Conservation (phyloP, 2,113 vertebrate species). For the Micromys minutus region DNA sequence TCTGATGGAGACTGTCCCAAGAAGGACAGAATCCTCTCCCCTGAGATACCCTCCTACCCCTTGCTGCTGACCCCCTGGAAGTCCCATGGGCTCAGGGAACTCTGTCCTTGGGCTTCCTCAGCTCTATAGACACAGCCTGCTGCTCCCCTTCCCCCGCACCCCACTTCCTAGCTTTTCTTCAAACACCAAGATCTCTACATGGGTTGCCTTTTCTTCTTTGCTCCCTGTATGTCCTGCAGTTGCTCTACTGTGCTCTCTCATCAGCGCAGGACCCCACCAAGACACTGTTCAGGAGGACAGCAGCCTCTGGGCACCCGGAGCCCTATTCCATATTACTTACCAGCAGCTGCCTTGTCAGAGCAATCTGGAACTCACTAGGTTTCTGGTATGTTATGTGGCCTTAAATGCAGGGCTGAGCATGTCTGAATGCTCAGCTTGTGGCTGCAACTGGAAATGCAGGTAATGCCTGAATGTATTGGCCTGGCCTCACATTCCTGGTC, state of each 20-base stretch:
- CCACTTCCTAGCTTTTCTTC: rapidly evolving
- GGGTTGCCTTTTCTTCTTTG: rapidly evolving
- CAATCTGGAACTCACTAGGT: not conserved
- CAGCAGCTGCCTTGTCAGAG: not conserved
- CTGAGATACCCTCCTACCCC: not conserved
- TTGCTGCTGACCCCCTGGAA: not conserved
- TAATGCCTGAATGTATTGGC: not conserved
- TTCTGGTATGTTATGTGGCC: not conserved
- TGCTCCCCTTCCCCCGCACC: not conserved
- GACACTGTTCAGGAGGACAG: rapidly evolving
- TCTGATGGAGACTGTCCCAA: not conserved
- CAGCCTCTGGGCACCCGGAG: not conserved
- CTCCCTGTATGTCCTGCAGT: rapidly evolving
- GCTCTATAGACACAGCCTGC: not conserved
- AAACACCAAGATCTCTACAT: too few relatives aligned
- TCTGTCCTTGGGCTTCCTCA: not conserved
- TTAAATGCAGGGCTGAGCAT: not conserved
- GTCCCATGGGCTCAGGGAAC: not conserved
- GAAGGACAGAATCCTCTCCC: not conserved
- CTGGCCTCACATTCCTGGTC: not conserved
- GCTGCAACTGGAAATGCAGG: not conserved
- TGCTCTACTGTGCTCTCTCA: not conserved
- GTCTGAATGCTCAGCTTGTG: not conserved
- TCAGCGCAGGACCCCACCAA: not conserved
- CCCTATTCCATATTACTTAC: not conserved